phyloP scores from a whole-genome alignment of 2,113 vertebrate species.

The Cynopterus brachyotis region DNA sequence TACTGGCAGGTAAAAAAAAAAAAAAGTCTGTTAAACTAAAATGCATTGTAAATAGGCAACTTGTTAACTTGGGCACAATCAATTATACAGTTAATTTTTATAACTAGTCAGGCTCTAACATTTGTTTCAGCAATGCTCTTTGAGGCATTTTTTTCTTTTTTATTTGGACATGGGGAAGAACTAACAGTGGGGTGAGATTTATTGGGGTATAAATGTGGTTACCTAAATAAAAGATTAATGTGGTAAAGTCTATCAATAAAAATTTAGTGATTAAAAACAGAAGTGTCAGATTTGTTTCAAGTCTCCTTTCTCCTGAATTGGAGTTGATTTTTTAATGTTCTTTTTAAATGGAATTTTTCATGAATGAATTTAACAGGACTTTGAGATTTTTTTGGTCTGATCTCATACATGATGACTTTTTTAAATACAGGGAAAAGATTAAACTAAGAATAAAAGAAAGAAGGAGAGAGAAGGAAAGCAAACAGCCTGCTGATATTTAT shows the following conservation, averaged over 20 bases:
- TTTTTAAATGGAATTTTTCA: conserved; percentile 72
- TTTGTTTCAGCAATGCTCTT: conserved; percentile 41
- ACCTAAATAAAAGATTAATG: conserved; percentile 58
- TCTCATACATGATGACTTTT: background rate
- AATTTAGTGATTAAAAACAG: conserved; percentile 57
- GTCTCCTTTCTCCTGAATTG: conserved; percentile 60
- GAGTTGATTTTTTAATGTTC: conserved; percentile 53
- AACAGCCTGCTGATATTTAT: background rate
- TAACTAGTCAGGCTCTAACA: background rate
- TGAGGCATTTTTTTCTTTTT: conserved; percentile 33
- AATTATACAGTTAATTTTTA: conserved; percentile 63
- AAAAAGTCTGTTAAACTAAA: background rate
- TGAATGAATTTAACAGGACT: conserved; percentile 71
- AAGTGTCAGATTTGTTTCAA: conserved; percentile 52
- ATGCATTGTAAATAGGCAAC: background rate
- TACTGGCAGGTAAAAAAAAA: conserved; percentile 8
- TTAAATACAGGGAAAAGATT: conserved; percentile 11
- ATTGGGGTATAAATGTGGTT: conserved; percentile 21
- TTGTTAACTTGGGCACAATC: conserved; percentile 71
- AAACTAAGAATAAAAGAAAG: background rate
- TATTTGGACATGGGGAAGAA: conserved; percentile 33
- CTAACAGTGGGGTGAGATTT: conserved; percentile 20
- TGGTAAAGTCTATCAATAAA: conserved; percentile 61
- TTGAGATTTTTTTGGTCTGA: conserved; percentile 21
- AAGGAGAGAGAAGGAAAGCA: background rate